These are phyloP conservation scores for Brotula barbata DNA, from an alignment of 2,797 vertebrate genomes.

Conservation along the genomic window DNA sequence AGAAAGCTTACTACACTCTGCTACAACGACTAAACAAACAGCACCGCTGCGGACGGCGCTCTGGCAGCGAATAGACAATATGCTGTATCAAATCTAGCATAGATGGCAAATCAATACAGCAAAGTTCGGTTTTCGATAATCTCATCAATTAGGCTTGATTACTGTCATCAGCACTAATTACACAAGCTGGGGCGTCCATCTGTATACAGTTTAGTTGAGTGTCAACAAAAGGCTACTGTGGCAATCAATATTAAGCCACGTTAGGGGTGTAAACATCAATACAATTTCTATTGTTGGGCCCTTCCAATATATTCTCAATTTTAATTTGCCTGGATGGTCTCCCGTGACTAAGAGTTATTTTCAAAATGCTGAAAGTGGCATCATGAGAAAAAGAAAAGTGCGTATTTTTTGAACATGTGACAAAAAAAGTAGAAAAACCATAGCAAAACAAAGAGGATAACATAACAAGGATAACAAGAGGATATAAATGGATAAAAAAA, in stretches of 20 bases:
- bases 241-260: slow-evolving; percentile 11
- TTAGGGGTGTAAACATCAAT: not conserved
- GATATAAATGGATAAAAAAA: no score
- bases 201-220: slow-evolving; percentile 14
- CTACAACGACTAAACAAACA: slow-evolving; percentile 32
- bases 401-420: no score
- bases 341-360: not conserved
- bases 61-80: slow-evolving; percentile 38
- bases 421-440: no score
- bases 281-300: not conserved
- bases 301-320: not conserved
- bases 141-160: slow-evolving; percentile 60
- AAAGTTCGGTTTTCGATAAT: slow-evolving; percentile 58
- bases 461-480: no score
- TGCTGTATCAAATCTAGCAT: slow-evolving; percentile 50
- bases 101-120: slow-evolving; percentile 60
- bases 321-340: not conserved
- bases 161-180: slow-evolving; percentile 63
- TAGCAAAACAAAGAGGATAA: no score
- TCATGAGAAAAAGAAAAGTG: no score
- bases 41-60: slow-evolving; percentile 14
- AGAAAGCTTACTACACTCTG: slow-evolving; percentile 42
- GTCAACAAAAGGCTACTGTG: slow-evolving; percentile 31
- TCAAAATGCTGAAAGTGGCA: no score
- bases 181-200: slow-evolving; percentile 32